Evolutionary conservation across 2,888 invertebrate species (phyloP).

Genomic region (Dromius quadrimaculatus): DNA sequence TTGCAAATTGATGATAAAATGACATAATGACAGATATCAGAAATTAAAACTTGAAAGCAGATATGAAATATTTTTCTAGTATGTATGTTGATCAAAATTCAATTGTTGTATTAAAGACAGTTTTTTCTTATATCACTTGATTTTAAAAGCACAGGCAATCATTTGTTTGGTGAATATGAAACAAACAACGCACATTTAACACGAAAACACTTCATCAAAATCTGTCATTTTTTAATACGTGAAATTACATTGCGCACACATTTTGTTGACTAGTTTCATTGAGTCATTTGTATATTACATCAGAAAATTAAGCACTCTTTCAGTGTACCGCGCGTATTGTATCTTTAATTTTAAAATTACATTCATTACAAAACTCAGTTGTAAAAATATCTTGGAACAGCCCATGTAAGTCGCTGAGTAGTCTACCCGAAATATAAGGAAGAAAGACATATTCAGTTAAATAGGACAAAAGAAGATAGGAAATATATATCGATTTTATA

Average conservation of each 20-base stretch:
- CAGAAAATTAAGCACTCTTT: conserved; percentile 50
- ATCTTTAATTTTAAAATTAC: conserved; percentile 64
- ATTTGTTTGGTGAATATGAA: conserved; percentile 27
- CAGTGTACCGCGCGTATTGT: conserved; percentile 53
- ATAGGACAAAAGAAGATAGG: conserved; percentile 58
- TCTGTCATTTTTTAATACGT: conserved; percentile 15
- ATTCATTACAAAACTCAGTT: conserved; percentile 59
- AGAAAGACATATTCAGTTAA: conserved; percentile 57
- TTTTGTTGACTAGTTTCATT: conserved; percentile 21
- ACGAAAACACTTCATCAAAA: conserved; percentile 44
- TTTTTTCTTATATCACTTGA: conserved; percentile 6
- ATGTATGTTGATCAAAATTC: no score
- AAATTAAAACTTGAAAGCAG: not conserved
- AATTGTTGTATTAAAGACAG: not conserved
- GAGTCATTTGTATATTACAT: conserved; percentile 32
- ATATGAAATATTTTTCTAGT: conserved; percentile 7
- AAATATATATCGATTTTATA: conserved; percentile 63
- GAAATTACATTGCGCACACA: conserved; percentile 36
- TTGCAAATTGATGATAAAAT: conserved; percentile 6
- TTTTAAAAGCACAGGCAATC: conserved; percentile 20
- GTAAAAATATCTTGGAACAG: conserved; percentile 65
- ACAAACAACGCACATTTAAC: conserved; percentile 43
- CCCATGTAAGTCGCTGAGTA: conserved; percentile 62
- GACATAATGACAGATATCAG: conserved; percentile 18
- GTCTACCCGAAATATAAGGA: conserved; percentile 61